Percentiles rank a stretch among this genome's conserved stretches.
Conservation (phyloP, 2,113 vertebrate species). For the Morphnarchus princeps region DNA sequence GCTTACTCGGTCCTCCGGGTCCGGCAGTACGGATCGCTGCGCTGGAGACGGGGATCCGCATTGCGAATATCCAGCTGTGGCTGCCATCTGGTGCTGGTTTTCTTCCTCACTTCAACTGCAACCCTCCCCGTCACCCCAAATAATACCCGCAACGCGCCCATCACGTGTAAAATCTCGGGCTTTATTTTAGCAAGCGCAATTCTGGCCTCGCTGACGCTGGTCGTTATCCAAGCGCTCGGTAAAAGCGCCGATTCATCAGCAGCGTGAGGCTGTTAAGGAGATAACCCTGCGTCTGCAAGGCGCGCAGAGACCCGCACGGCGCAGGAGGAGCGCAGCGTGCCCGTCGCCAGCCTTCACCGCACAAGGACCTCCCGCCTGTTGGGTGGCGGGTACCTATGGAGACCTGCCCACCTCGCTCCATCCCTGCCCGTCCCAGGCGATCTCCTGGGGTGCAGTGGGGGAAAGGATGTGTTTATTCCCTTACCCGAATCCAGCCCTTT, state of each 20-base stretch:
- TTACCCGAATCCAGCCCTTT: not conserved
- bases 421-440: not conserved
- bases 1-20: not conserved
- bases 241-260: no score
- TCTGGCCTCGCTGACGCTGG: not conserved
- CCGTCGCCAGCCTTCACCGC: not conserved
- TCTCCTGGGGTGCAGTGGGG: not conserved
- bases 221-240: not conserved
- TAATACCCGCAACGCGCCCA: not conserved
- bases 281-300: not conserved
- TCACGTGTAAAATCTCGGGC: rapidly evolving
- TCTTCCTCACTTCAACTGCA: not conserved
- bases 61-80: not conserved
- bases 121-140: not conserved
- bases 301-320: no score
- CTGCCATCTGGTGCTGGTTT: not conserved
- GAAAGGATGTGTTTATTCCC: not conserved
- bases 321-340: not conserved
- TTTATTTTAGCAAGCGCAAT: not conserved
- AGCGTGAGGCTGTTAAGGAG: not conserved
- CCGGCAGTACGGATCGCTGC: not conserved
- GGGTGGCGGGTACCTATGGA: rapidly evolving
- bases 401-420: no score
- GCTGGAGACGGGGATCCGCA: not conserved
- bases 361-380: rapidly evolving